phyloP scores from a whole-genome alignment of 2,888 invertebrate genomes.

The Diploptera punctata region DNA sequence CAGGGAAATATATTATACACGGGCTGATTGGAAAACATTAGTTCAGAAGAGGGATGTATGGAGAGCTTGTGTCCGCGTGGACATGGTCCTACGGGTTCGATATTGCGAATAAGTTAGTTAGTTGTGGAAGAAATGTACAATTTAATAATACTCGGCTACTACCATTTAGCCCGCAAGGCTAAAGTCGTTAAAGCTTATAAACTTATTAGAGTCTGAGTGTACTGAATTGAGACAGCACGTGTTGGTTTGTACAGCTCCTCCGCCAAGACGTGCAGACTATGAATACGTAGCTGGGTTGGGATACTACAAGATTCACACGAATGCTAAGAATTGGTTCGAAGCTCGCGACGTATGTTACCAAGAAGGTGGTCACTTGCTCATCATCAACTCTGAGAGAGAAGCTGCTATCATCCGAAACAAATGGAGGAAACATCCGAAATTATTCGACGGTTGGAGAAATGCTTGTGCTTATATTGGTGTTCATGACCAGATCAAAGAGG shows the following conservation, averaged over 20 bases:
- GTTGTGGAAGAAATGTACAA: too few species aligned
- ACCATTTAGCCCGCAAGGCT: too few species aligned
- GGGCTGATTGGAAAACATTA: too few species aligned
- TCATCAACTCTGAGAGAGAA: not conserved
- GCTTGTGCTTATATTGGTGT: not conserved
- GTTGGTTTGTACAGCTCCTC: slow-evolving; percentile 9
- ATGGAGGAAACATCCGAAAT: not conserved
- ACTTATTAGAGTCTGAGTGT: too few species aligned
- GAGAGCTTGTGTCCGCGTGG: too few species aligned
- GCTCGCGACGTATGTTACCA: not conserved
- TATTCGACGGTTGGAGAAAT: not conserved
- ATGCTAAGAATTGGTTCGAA: not conserved
- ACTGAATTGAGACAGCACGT: too few species aligned
- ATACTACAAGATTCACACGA: not conserved
- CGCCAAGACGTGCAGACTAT: not conserved
- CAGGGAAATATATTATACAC: too few species aligned
- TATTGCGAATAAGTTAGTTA: too few species aligned
- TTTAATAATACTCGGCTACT: too few species aligned
- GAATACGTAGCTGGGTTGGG: not conserved
- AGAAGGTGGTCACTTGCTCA: not conserved
- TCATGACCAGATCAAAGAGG: not conserved
- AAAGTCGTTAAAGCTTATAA: too few species aligned
- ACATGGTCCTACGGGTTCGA: too few species aligned
- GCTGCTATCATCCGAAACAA: not conserved
- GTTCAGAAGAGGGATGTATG: too few species aligned